phyloP scores from a whole-genome alignment of 2,797 vertebrate genomes.

The Alauda arvensis region DNA sequence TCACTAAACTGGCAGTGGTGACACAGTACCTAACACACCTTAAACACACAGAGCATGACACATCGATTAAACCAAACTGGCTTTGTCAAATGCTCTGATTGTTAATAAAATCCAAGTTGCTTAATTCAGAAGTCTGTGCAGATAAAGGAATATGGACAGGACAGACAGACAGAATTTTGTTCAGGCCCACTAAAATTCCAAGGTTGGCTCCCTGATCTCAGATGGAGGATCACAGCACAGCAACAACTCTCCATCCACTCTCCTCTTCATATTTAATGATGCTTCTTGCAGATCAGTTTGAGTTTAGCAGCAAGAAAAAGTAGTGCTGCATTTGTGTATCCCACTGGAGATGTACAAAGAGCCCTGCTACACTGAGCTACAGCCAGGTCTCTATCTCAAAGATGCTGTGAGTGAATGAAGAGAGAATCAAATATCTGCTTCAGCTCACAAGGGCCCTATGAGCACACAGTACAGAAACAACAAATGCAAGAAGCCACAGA shows the following conservation, averaged over 20 bases:
- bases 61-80: fast-evolving
- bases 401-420: neutral
- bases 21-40: fast-evolving
- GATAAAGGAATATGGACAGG: neutral
- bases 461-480: neutral
- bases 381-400: neutral
- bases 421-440: neutral
- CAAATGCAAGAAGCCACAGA: neutral
- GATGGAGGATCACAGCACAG: neutral
- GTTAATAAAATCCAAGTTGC: neutral
- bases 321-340: neutral
- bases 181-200: neutral
- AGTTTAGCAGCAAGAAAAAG: neutral
- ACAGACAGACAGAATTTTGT: neutral
- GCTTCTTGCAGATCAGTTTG: neutral
- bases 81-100: neutral
- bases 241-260: neutral
- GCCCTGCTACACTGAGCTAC: neutral
- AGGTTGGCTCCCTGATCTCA: neutral
- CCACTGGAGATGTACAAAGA: neutral
- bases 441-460: neutral
- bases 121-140: neutral
- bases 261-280: neutral
- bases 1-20: neutral
- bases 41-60: fast-evolving